Evolutionary conservation across 1,140 invertebrate species (phyloP), one percentile per base, ranked within the genome.

Genomic region (Eriocheir sinensis): DNA sequence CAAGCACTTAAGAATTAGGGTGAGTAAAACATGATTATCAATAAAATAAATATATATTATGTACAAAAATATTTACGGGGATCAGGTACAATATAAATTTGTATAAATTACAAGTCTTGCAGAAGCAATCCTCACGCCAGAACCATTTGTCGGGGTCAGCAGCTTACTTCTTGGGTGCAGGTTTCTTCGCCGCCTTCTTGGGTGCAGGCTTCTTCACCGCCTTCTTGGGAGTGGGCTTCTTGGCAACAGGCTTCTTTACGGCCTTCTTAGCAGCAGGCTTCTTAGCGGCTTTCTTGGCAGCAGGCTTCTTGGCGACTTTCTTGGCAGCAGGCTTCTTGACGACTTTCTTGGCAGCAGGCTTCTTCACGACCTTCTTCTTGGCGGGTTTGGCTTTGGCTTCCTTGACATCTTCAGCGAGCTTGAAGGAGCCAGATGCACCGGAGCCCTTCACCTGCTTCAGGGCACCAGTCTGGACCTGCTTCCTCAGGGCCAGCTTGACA

Each of bases 331-430:
- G n/a, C n/a, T n/a, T n/a, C n/a, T n/a, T n/a, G n/a, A n/a, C n/a
- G n/a, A n/a, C n/a, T n/a, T n/a, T n/a, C 60, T 94, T 94, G 30
- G 91, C 94, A 30, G 81, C 89, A n/a, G 95, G 85, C 89, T 96
- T 96, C 95, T 96, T 96, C 32, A 96, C 96, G 17, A 96, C 96
- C 9, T 96, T 95, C 32, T 96, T 96, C 90, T 96, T 96, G 15
- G 93, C 79, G 2, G 88, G 88, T 79, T 91, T 91, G 2, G 40
- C 80, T 21, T 94, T n/a, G n/a, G n/a, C n/a, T n/a, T n/a, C n/a
- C n/a, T n/a, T n/a, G n/a, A n/a, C 93, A 27, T 94, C 89, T 79
- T 94, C 91, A 27, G 89, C 93, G 8, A 94, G 93, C 41, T 91
- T 94, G 93, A 94, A 94, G 0, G 93, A 94, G 21, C 93, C 93